Percentiles rank a stretch among this genome's conserved stretches.
These are phyloP conservation scores for Caenorhabditis angaria DNA, from an alignment of 2,888 invertebrate genomes.

Conservation along the genomic window DNA sequence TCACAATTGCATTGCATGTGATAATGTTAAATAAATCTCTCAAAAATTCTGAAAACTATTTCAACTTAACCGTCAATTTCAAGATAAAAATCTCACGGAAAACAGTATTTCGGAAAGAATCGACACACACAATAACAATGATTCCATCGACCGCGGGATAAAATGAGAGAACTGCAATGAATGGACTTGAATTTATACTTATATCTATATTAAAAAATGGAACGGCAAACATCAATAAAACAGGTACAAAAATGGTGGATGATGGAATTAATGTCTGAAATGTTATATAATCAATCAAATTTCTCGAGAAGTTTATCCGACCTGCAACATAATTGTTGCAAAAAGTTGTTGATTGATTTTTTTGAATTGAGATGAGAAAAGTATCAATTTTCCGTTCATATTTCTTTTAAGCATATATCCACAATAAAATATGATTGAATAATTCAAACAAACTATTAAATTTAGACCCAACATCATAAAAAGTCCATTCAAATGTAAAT, in stretches of 20 bases:
- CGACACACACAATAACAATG: background rate
- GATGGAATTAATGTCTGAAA: background rate
- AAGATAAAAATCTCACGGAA: no score
- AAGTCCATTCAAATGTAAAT: background rate
- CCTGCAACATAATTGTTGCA: background rate
- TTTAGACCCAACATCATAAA: background rate
- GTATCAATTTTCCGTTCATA: background rate
- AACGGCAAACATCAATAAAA: background rate
- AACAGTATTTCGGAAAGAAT: background rate
- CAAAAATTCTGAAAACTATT: background rate
- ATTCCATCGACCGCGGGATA: background rate
- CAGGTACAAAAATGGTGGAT: background rate
- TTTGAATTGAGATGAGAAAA: background rate
- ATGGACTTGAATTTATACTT: background rate
- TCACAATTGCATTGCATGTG: no score
- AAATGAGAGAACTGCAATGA: background rate
- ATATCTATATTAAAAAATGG: background rate
- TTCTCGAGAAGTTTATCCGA: no score
- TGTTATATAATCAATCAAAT: no score
- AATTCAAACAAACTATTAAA: background rate
- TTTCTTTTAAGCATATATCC: background rate
- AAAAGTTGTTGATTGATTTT: background rate
- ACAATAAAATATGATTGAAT: background rate
- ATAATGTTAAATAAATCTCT: no score
- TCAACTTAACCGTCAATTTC: background rate